phyloP scores from a whole-genome alignment of 1,140 invertebrate species.

The Colletes gigas region DNA sequence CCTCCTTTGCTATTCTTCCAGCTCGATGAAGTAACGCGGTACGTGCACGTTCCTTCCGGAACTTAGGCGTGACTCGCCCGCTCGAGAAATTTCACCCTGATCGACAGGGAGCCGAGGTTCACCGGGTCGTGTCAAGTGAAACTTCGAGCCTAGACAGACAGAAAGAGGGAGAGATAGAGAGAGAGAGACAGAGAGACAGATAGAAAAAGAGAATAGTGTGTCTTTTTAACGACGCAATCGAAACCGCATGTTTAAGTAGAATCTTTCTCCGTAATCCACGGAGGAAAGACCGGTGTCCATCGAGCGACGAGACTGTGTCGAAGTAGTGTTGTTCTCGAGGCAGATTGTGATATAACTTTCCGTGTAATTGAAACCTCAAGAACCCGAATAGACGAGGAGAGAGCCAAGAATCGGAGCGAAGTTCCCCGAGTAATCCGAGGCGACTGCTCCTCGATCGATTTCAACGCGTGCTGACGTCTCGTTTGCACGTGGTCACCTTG shows the following conservation, averaged over 20 bases:
- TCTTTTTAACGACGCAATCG: not conserved
- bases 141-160: not conserved
- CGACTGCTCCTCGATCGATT: not conserved
- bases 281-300: not conserved
- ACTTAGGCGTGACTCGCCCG: slow-evolving; percentile 11
- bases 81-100: too few relatives aligned
- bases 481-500: slow-evolving; percentile 49
- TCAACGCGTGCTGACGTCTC: slow-evolving; percentile 21
- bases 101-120: not conserved
- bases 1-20: slow-evolving; percentile 47
- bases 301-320: not conserved
- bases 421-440: slow-evolving; percentile 21
- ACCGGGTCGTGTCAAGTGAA: not conserved
- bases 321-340: not conserved
- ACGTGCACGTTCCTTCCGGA: slow-evolving; percentile 26
- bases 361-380: not conserved
- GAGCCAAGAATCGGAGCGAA: not conserved
- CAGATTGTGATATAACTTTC: not conserved
- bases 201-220: not conserved
- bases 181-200: too few relatives aligned
- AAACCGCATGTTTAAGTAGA: not conserved
- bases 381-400: not conserved
- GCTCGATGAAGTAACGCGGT: slow-evolving; percentile 30
- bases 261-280: too few relatives aligned
- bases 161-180: too few relatives aligned